Evolutionary conservation across 2,113 vertebrate genomes (phyloP).

Genomic region (Zapornia atra): DNA sequence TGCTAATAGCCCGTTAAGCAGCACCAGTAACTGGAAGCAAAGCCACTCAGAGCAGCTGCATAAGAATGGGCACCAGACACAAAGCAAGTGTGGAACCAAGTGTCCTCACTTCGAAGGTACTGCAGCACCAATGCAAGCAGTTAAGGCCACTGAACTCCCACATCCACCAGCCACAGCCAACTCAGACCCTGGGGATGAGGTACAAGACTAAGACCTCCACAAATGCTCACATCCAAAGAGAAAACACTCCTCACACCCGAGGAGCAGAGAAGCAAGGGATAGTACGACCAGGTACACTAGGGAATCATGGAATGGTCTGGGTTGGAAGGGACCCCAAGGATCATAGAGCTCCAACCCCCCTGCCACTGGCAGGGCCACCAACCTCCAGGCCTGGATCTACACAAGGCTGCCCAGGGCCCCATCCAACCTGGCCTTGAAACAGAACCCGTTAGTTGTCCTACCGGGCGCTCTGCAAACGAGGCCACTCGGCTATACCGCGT

Average conservation of each 20-base stretch:
- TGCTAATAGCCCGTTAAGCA: background rate
- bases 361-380: no score
- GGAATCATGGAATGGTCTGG: no score
- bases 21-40: background rate
- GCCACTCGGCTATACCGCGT: fast-evolving
- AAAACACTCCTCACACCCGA: no score
- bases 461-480: fast-evolving
- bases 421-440: no score
- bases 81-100: background rate
- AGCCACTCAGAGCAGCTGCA: background rate
- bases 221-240: fast-evolving
- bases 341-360: no score
- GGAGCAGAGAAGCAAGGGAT: no score
- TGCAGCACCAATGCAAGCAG: background rate
- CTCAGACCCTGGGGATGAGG: fast-evolving
- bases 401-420: no score
- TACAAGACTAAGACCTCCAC: background rate
- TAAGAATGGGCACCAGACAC: background rate
- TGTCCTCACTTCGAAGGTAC: background rate
- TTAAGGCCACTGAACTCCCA: background rate
- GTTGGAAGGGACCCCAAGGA: no score
- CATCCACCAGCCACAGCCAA: fast-evolving
- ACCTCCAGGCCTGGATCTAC: no score
- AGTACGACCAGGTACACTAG: no score
- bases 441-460: fast-evolving